Base-by-base conservation (phyloP, 2,113 vertebrate species). In the Grammomys surdaster region DNA sequence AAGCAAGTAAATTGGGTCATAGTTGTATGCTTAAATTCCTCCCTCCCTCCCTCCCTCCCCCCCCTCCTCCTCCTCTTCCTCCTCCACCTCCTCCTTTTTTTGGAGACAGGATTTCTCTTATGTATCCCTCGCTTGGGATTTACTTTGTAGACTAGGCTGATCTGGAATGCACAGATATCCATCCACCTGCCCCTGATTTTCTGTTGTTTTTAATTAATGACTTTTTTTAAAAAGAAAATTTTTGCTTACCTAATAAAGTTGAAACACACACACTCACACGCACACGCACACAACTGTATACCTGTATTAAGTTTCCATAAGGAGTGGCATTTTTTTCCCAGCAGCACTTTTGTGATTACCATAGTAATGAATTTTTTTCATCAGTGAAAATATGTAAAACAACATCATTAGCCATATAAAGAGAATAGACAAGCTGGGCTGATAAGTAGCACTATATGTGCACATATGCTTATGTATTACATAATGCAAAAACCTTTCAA, bases 191-290 rank as follows among this genome's bases (percentile, higher is more conserved):
- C 6, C 13, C 56, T 28, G 56, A 24, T 40, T 26, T 75, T 43
- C 36, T 60, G 80, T 7, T 82, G 36, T 82, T 82, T 60, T 82
- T 96, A 96, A 91, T 87, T 86, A 43, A 94, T 76, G 12, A 31
- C 7, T 60, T 72, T 87, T 88, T 78, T 33, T 33, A 80, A 65
- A 75, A 65, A 94, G 89, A 96, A 96, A 93, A 97, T 90, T 95
- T 98, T 98, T 98, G 93, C 94, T 95, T 97, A 96, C 87, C 91
- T 93, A 86, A 94, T 40, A 70, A 91, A 90, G 89, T 75, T 78
- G 82, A 90, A 94, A 67, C 10, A 63, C 28, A 56, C 12, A 88
- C 22, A 86, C 6, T 16, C 48, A 81, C 33, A 81, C 19, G 13
- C 36, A 82, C 1, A 81, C 78, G 22, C 17, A 36, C 33, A 65